Base-by-base conservation (phyloP, 2,797 vertebrate genomes). In the Coracias cyanogaster region DNA sequence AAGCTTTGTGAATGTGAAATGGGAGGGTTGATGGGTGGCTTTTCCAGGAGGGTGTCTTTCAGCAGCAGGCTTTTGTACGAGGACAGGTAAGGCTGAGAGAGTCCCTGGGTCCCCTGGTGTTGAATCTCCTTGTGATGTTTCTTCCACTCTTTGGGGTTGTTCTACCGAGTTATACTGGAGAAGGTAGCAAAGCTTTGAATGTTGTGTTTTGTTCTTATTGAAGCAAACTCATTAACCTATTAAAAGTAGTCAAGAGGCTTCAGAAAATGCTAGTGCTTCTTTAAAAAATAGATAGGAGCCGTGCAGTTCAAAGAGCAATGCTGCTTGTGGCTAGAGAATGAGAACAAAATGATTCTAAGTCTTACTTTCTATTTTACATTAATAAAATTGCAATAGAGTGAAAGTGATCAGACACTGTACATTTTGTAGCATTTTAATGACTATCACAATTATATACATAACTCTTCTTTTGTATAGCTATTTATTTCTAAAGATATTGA, bases 41-140 rank as follows among this genome's bases (percentile, higher is more conserved):
- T n/a, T 67, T 78, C 48, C 26, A 33, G 26, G 52, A 48, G 20
- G 73, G 16, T 18, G 10, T 26, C 31, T 22, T 58, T 37, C n/a
- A 48, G 46, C 60, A 19, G 31, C 29, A 54, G 33, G 41, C 10
- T 62, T 61, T 69, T 45, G 21, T 9, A 3, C 6, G 10, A 77
- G 55, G 21, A 35, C 26, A 43, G 52, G 8, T 29, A 7, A 39
- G 16, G 28, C 20, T 60, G 20, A 64, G 60, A 31, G 39, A 35
- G 13, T 15, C 6, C 18, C 6, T 0, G 0, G 3, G 6, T 19
- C 19, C 31, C 54, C 43, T 9, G 0, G 3, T 62, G 24, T 1
- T 21, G 35, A 66, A 31, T 28, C 31, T 60, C 25, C 22, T 49
- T 19, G 24, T 39, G 37, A 37, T 69, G 18, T 45, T 78, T 39